Conservation (phyloP, 2,113 vertebrate species). For the Clupea harengus region DNA sequence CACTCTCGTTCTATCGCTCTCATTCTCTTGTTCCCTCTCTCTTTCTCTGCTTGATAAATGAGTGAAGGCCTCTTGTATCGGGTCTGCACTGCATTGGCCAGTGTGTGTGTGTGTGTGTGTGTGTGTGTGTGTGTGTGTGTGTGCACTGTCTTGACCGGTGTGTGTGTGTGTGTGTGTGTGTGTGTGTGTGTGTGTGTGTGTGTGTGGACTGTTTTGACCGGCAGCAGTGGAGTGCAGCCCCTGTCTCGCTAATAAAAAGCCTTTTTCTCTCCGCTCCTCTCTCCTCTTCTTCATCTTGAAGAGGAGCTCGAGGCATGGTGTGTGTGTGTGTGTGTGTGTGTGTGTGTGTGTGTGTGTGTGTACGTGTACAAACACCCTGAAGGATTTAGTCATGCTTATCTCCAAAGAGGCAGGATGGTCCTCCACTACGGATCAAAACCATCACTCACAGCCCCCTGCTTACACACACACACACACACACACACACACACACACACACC, state of each 20-base stretch:
- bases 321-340: background rate
- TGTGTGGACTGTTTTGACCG: no score
- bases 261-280: no score
- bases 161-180: background rate
- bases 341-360: slow-evolving; percentile 4
- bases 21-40: slow-evolving; percentile 3
- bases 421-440: slow-evolving; percentile 57
- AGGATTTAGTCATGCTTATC: slow-evolving; percentile 73
- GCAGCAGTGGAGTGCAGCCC: no score
- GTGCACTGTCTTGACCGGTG: no score
- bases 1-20: no score
- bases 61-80: slow-evolving; percentile 44
- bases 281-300: no score
- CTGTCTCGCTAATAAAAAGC: no score
- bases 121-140: no score
- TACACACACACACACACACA: no score
- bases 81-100: slow-evolving; percentile 50
- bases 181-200: no score
- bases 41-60: slow-evolving; percentile 48
- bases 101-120: background rate
- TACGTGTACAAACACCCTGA: slow-evolving; percentile 64
- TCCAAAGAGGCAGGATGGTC: slow-evolving; percentile 71
- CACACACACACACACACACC: no score
- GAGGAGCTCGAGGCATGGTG: background rate
- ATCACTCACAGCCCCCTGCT: no score